Evolutionary conservation across 2,797 vertebrate genomes (phyloP).

Genomic region (Myiotriccus ornatus): DNA sequence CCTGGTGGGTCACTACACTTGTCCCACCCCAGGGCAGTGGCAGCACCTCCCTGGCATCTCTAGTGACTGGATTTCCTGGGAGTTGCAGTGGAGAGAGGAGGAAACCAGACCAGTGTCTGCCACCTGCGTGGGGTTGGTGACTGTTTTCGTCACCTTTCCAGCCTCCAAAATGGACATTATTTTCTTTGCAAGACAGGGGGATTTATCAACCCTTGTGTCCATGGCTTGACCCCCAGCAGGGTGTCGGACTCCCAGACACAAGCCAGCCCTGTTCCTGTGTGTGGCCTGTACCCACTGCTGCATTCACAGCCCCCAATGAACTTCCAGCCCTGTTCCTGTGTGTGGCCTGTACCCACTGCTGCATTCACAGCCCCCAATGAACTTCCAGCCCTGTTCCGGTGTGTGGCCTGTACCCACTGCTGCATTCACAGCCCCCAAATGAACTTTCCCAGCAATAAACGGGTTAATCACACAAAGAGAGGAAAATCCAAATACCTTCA

Average conservation of each 20-base stretch:
- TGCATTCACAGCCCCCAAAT: no score
- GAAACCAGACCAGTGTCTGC: not conserved
- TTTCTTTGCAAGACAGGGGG: not conserved
- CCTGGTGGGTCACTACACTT: not conserved
- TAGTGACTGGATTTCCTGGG: not conserved
- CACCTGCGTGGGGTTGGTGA: rapidly evolving
- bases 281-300: not conserved
- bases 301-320: not conserved
- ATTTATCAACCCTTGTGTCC: not conserved
- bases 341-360: no score
- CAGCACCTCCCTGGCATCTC: not conserved
- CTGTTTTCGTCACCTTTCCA: not conserved
- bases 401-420: no score
- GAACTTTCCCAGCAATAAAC: not conserved
- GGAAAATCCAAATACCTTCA: not conserved
- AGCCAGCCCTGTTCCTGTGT: not conserved
- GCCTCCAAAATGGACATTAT: not conserved
- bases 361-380: no score
- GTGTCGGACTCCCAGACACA: not conserved
- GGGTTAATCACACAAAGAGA: not conserved
- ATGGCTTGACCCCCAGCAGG: not conserved
- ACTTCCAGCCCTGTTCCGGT: no score
- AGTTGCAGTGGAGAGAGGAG: not conserved
- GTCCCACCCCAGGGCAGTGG: rapidly evolving
- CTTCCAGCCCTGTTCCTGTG: no score